Evolutionary conservation across 2,888 invertebrate species (phyloP).

Genomic region (Drosophila cracens): DNA sequence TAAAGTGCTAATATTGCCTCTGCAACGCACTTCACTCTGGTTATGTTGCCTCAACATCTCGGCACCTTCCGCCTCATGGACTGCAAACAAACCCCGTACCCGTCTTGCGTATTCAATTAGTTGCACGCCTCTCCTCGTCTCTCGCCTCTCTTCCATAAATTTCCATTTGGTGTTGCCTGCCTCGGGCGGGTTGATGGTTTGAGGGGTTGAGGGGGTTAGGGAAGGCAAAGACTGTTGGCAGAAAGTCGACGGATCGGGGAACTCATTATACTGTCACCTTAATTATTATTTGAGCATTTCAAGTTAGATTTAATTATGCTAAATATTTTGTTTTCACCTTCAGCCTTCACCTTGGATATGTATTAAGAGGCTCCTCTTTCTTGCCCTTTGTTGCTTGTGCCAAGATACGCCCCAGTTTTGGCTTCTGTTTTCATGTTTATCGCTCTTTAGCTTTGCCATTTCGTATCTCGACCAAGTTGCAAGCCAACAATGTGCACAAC

Average conservation of each 20-base stretch:
- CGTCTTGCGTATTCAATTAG: constrained; percentile 57
- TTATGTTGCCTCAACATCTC: constrained; percentile 42
- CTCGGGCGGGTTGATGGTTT: constrained; percentile 1
- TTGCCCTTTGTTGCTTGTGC: constrained; percentile 19
- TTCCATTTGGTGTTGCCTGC: constrained; percentile 41
- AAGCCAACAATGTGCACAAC: constrained; percentile 33
- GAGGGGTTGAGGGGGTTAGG: neutral
- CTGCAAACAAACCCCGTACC: neutral
- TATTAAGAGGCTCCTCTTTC: constrained; percentile 18
- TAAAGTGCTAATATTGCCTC: constrained; percentile 11
- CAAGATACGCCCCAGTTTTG: constrained; percentile 23
- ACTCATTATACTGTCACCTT: constrained; percentile 73
- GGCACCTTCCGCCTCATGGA: constrained; percentile 22
- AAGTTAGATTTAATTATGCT: constrained; percentile 70
- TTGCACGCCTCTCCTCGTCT: constrained; percentile 26
- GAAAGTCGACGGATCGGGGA: neutral
- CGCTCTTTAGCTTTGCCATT: constrained; percentile 21
- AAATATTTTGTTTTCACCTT: constrained; percentile 56
- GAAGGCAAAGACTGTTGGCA: neutral
- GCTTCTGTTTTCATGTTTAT: constrained; percentile 8
- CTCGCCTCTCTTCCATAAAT: constrained; percentile 50
- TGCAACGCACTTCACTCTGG: constrained; percentile 15
- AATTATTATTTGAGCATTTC: constrained; percentile 73
- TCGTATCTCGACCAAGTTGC: constrained; percentile 37
- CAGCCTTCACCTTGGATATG: constrained; percentile 15